Evolutionary conservation across 2,888 invertebrate genomes (phyloP).

Genomic region (Pyrochroa serraticornis): DNA sequence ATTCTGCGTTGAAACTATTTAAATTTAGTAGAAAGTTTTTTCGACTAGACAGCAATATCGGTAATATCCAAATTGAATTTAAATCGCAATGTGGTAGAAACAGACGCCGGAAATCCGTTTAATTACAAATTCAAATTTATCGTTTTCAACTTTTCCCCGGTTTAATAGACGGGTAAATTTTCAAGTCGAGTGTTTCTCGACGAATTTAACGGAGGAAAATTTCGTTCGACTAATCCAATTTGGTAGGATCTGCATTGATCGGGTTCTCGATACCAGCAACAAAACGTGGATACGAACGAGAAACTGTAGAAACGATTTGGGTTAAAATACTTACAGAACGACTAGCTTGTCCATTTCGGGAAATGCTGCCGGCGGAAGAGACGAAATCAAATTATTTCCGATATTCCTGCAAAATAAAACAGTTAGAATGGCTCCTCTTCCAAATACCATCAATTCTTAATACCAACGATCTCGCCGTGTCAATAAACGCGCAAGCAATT

Average conservation of each 20-base stretch:
- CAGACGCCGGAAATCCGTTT: neutral
- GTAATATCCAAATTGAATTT: neutral
- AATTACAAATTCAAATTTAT: constrained; percentile 3
- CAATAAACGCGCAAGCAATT: constrained; percentile 18
- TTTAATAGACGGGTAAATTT: too few species aligned
- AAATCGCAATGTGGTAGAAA: too few species aligned
- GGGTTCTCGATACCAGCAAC: too few species aligned
- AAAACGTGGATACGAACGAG: neutral
- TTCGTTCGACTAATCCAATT: too few species aligned
- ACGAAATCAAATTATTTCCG: constrained; percentile 74
- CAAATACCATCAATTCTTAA: constrained; percentile 9
- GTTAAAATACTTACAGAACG: constrained; percentile 75
- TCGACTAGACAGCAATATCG: too few species aligned
- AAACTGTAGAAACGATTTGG: constrained; percentile 1
- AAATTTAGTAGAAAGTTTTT: too few species aligned
- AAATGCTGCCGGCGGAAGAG: constrained; percentile 73
- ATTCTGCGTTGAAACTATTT: too few species aligned
- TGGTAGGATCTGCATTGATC: too few species aligned
- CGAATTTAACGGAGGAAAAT: too few species aligned
- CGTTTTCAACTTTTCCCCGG: neutral
- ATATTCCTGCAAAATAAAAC: constrained; percentile 68
- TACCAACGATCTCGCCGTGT: neutral
- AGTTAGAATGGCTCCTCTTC: neutral
- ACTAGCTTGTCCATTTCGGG: constrained; percentile 73
- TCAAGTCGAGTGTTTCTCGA: too few species aligned